These are phyloP conservation scores for Ceratina japonica DNA, from an alignment of 1,140 invertebrate genomes.

Conservation along the genomic window DNA sequence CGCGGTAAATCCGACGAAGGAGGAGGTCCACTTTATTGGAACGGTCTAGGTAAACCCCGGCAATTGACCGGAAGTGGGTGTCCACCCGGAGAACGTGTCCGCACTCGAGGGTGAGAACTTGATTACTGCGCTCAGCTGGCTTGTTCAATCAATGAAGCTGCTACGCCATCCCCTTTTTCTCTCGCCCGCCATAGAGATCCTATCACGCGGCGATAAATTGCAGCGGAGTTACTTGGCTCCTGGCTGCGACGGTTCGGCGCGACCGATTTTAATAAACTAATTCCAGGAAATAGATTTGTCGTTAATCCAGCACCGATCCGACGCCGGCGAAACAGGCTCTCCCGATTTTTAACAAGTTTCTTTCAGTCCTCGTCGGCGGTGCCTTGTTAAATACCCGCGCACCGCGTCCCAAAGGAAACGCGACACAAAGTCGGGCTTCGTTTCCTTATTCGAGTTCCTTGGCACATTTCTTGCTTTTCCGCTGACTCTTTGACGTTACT, in stretches of 20 bases:
- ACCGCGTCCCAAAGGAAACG: neutral
- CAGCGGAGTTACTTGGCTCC: too few relatives aligned
- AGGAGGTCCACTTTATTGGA: slow-evolving; percentile 51
- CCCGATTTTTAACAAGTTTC: neutral
- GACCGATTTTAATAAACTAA: too few relatives aligned
- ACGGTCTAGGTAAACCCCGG: slow-evolving; percentile 39
- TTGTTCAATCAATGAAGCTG: slow-evolving; percentile 17
- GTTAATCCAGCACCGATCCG: neutral
- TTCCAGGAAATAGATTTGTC: neutral
- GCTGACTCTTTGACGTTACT: neutral
- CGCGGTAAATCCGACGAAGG: slow-evolving; percentile 43
- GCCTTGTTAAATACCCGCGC: neutral
- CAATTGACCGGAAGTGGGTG: slow-evolving; percentile 37
- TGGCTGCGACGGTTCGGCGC: too few relatives aligned
- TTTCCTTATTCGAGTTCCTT: neutral
- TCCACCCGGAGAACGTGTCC: slow-evolving; percentile 27
- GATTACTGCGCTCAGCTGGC: slow-evolving; percentile 17
- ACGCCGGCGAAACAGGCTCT: neutral
- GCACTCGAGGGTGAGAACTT: slow-evolving; percentile 24
- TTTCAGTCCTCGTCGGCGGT: neutral
- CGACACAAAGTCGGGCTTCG: neutral
- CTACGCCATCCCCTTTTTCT: neutral
- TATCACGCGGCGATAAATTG: slow-evolving; percentile 6
- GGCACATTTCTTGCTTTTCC: neutral
- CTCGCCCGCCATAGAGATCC: neutral